phyloP scores from a whole-genome alignment of 2,113 vertebrate species.

The Coreoperca whiteheadi region DNA sequence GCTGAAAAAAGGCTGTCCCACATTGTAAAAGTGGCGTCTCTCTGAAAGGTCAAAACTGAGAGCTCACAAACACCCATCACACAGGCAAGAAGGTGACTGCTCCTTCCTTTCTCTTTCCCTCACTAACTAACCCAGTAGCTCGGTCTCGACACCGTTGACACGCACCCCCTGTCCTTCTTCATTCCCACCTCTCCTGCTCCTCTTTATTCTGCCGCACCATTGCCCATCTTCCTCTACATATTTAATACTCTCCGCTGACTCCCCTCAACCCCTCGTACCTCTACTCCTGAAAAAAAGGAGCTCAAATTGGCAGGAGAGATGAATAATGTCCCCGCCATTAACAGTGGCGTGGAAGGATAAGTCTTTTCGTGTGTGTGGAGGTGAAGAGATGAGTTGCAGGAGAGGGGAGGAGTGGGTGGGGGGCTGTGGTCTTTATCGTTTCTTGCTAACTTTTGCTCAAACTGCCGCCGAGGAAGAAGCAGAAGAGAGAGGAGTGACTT shows the following conservation, averaged over 20 bases:
- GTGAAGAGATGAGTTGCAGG: constrained; percentile 61
- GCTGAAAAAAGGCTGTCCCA: background rate
- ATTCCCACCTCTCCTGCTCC: constrained; percentile 66
- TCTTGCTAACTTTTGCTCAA: constrained; percentile 53
- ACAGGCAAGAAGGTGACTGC: constrained; percentile 25
- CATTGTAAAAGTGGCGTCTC: background rate
- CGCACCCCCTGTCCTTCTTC: constrained; percentile 62
- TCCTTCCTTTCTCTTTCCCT: constrained; percentile 14
- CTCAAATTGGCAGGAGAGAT: constrained; percentile 86
- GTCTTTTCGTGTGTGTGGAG: constrained; percentile 86
- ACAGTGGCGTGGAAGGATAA: constrained; percentile 84
- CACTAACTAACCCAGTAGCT: constrained; percentile 53
- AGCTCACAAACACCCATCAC: constrained; percentile 61
- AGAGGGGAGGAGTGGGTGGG: constrained; percentile 49
- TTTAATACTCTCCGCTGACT: constrained; percentile 85
- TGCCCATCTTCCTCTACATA: constrained; percentile 84
- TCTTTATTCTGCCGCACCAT: constrained; percentile 71
- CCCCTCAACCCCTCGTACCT: constrained; percentile 78
- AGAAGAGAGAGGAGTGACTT: constrained; percentile 6
- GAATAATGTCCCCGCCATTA: constrained; percentile 91
- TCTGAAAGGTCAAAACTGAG: constrained; percentile 66
- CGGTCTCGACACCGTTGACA: background rate
- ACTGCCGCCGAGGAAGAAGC: constrained; percentile 5
- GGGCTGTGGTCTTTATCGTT: constrained; percentile 34
- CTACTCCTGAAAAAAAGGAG: constrained; percentile 78